Percentiles rank a stretch among this genome's conserved stretches.
phyloP scores from a whole-genome alignment of 2,113 vertebrate species.

The Xiphorhynchus elegans region DNA sequence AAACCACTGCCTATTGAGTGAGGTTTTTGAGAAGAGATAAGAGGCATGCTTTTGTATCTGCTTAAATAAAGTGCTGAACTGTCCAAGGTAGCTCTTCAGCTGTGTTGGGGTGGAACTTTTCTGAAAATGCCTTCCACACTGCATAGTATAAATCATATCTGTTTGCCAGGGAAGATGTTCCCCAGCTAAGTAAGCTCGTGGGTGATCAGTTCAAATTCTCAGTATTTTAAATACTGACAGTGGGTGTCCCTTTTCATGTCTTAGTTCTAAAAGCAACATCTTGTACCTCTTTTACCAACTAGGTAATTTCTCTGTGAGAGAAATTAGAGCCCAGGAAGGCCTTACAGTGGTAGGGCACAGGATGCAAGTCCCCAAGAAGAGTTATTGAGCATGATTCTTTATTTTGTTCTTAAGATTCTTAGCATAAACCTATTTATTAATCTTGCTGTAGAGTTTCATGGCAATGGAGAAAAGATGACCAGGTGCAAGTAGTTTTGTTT shows the following conservation, averaged over 20 bases:
- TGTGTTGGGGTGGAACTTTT: background rate
- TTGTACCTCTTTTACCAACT: background rate
- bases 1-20: background rate
- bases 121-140: background rate
- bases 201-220: background rate
- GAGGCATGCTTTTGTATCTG: fast-evolving
- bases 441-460: background rate
- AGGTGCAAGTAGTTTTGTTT: background rate
- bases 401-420: background rate
- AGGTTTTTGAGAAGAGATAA: background rate
- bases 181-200: background rate
- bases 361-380: background rate
- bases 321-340: background rate
- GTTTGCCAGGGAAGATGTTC: background rate
- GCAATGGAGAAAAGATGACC: background rate
- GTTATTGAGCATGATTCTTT: background rate
- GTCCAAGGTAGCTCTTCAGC: background rate
- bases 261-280: background rate
- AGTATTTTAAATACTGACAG: background rate
- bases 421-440: background rate
- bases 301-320: background rate
- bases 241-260: background rate
- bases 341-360: background rate
- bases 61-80: background rate
- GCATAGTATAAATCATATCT: background rate